Evolutionary conservation across 2,113 vertebrate species (phyloP).

Genomic region (Chlamydotis undulata): DNA sequence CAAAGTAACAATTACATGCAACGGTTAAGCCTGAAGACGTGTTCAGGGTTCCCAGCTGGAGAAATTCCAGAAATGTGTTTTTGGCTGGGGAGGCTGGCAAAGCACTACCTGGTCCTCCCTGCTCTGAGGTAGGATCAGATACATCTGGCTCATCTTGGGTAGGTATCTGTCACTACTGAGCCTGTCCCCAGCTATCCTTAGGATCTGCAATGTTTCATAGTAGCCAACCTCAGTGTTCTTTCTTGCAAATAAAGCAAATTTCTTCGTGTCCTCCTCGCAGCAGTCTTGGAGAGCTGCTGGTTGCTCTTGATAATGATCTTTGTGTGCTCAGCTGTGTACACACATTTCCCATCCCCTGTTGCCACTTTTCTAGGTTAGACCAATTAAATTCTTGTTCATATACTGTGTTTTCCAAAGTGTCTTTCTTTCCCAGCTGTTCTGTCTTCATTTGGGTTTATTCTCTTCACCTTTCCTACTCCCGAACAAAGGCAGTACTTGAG

Average conservation of each 20-base stretch:
- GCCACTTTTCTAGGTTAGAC: neutral
- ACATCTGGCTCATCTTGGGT: neutral
- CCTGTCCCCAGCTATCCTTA: neutral
- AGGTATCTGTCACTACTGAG: neutral
- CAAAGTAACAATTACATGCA: neutral
- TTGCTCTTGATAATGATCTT: neutral
- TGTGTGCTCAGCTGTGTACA: neutral
- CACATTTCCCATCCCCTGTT: neutral
- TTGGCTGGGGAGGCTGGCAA: neutral
- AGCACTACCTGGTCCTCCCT: neutral
- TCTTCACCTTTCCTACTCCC: neutral
- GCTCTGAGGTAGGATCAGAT: neutral
- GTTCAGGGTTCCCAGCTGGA: neutral
- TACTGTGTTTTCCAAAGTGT: neutral
- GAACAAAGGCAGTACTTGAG: fast-evolving
- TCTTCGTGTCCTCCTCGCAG: neutral
- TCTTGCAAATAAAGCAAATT: neutral
- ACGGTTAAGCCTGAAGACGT: neutral
- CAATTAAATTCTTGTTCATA: neutral
- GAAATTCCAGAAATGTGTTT: neutral
- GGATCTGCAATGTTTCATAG: neutral
- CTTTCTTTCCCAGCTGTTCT: neutral
- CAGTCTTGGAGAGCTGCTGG: neutral
- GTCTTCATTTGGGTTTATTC: neutral
- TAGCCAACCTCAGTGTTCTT: neutral